Base-by-base conservation (phyloP, 2,113 vertebrate genomes). In the Epinephelus fuscoguttatus region DNA sequence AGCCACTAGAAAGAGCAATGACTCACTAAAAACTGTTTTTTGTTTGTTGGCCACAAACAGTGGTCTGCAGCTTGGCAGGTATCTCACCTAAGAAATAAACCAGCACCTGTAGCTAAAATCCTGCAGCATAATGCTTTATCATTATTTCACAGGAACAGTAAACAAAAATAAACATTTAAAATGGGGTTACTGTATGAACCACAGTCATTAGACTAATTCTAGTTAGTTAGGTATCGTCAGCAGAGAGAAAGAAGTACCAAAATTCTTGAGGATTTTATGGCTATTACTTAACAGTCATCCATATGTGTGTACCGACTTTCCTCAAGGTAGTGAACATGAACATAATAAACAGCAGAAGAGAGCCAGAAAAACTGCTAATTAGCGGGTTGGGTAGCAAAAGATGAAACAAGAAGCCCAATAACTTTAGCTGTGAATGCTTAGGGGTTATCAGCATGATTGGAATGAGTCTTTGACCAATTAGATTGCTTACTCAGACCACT, bases 371-470 rank as follows among this genome's bases (percentile, higher is more conserved):
- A 49, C 30, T 55, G 55, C 63, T 74, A 63, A 84, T 85, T 33
- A 75, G 70, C 50, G 64, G 42, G 15, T 70, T 64, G 71, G 53
- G 37, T 70, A 53, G 27, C 52, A 25, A 72, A 33, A 66, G 60
- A 53, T 25, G 59, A 70, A 85, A 80, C 42, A 75, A 33, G 80
- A 80, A 75, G 60, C 45, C 7, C 72, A 67, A 76, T 71, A 74
- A 79, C 47, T 47, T 47, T 7, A 60, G 66, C 59, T 66, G 52
- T 70, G 67, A 76, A 61, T 25, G 45, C 57, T 71, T 52, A 6
- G 71, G 27, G 19, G 19, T 67, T 66, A 76, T 71, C 60, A 76
- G 53, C 59, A 17, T 9, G 62, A 33, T 2, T 61, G 14, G 13
- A 78, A 53, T 7, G 50, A 80, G 13, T 23, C 42, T 80, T 60